A percentile compares a stretch with the other conserved stretches of the same genome.
Evolutionary conservation across 2,888 invertebrate species (phyloP).

Genomic region (Heliconius cydno): DNA sequence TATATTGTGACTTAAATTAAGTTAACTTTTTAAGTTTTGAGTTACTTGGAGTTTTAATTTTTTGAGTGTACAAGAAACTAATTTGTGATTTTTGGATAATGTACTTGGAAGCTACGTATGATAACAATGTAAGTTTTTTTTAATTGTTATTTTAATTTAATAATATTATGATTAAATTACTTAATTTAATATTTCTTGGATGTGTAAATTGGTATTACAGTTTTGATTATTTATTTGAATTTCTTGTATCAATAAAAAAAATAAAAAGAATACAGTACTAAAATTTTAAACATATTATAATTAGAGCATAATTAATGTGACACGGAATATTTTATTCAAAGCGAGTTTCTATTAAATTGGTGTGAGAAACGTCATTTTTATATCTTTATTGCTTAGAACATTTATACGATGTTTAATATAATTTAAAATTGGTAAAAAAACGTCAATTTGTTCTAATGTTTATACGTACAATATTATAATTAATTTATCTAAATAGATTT

Average conservation of each 20-base stretch:
- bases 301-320: not conserved
- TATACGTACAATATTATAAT: not conserved
- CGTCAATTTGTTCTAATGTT: not conserved
- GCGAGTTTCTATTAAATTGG: constrained; percentile 2
- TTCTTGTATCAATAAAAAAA: not conserved
- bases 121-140: constrained; percentile 21
- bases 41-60: constrained; percentile 9
- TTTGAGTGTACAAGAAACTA: not conserved
- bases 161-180: not conserved
- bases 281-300: not conserved
- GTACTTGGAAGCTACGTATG: not conserved
- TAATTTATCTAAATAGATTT: not conserved
- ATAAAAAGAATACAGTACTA: not conserved
- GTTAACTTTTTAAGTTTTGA: not conserved
- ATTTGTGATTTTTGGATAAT: constrained; percentile 17
- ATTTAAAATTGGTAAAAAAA: not conserved
- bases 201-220: not conserved
- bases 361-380: not conserved
- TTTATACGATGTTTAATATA: not conserved
- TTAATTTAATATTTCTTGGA: not conserved
- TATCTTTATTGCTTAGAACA: not conserved
- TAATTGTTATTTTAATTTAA: not conserved
- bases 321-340: not conserved
- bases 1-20: constrained; percentile 40
- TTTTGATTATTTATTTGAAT: not conserved